phyloP scores from a whole-genome alignment of 2,797 vertebrate genomes.

The Tarsius wallacei region DNA sequence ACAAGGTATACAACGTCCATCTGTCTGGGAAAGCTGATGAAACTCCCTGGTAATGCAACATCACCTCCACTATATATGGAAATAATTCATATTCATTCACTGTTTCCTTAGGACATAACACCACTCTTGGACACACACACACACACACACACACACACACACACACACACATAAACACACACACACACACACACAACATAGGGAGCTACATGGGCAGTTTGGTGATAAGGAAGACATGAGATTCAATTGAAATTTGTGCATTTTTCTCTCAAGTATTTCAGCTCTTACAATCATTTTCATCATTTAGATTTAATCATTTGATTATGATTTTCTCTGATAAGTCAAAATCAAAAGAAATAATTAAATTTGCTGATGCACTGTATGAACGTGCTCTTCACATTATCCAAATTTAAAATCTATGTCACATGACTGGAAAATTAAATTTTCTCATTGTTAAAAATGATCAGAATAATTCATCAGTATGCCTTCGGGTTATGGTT shows the following conservation, averaged over 20 bases:
- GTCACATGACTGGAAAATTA: constrained; percentile 71
- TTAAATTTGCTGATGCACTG: constrained; percentile 69
- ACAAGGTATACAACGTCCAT: neutral
- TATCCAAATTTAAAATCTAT: constrained; percentile 72
- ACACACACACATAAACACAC: neutral
- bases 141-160: neutral
- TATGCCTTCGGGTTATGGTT: constrained; percentile 71
- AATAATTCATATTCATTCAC: constrained; percentile 11
- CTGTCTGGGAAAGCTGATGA: neutral
- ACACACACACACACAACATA: neutral
- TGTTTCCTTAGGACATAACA: neutral
- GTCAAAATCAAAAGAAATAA: constrained; percentile 77
- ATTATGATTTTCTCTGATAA: constrained; percentile 71
- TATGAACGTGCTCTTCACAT: constrained; percentile 35
- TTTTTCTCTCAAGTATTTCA: constrained; percentile 57
- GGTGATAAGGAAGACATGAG: neutral
- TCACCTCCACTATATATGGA: neutral
- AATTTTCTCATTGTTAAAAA: constrained; percentile 79
- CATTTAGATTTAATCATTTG: constrained; percentile 54
- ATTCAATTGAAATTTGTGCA: constrained; percentile 29
- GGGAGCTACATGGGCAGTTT: neutral
- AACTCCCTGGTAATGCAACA: neutral
- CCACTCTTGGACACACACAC: neutral
- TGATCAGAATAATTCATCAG: constrained; percentile 79
- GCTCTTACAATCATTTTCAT: constrained; percentile 56